phyloP scores from a whole-genome alignment of 92 coral and sea anemone genomes.

The Hydrozoanthus gracilis region DNA sequence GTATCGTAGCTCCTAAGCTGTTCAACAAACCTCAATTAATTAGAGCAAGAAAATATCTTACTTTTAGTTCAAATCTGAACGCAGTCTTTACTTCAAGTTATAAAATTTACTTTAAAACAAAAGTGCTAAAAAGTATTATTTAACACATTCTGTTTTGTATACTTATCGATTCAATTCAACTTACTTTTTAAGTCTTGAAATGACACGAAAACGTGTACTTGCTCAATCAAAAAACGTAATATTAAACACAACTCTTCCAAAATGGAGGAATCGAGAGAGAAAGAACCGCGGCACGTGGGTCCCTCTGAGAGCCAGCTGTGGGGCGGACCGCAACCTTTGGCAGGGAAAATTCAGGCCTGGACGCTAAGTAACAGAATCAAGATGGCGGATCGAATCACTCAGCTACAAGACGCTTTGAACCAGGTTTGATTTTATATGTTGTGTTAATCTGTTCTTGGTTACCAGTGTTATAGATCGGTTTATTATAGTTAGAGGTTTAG shows the following conservation, averaged over 20 bases:
- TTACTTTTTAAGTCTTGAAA: slow-evolving; percentile 96
- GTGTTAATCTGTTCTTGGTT: not conserved
- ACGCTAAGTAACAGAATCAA: slow-evolving; percentile 43
- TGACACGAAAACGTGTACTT: slow-evolving; percentile 99
- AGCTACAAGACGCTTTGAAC: slow-evolving; percentile 95
- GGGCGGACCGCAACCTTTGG: slow-evolving; percentile 21
- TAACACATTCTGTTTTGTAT: not conserved
- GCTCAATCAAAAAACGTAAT: slow-evolving; percentile 60
- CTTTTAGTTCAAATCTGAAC: not conserved
- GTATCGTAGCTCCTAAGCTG: too few species aligned
- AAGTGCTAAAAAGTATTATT: not conserved
- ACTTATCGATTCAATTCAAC: slow-evolving; percentile 41
- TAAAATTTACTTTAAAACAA: not conserved
- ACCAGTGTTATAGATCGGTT: not conserved
- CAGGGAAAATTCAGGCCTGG: slow-evolving; percentile 62
- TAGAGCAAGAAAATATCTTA: too few species aligned
- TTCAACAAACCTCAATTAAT: too few species aligned
- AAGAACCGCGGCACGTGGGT: slow-evolving; percentile 57
- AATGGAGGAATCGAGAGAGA: slow-evolving; percentile 71
- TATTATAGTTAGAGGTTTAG: too few species aligned
- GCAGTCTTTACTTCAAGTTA: not conserved
- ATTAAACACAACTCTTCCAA: slow-evolving; percentile 52
- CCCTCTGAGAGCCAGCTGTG: slow-evolving; percentile 66
- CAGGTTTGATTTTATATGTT: slow-evolving; percentile 65
- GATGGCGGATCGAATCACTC: slow-evolving; percentile 99